Conservation (phyloP, 2,113 vertebrate species). For the Pungitius pungitius region DNA sequence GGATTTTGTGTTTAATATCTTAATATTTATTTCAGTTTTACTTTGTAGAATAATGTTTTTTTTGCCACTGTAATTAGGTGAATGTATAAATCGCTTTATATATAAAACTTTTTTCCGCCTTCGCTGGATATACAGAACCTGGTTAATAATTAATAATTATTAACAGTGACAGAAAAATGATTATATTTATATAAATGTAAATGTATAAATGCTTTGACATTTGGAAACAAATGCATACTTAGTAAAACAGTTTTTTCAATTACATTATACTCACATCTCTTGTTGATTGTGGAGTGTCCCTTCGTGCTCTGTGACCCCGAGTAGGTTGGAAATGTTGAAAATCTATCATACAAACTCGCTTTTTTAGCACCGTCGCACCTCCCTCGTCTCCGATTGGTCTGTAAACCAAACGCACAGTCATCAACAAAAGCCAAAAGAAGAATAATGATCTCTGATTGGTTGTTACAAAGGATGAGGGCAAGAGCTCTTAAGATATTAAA, state of each 20-base stretch:
- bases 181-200: not conserved
- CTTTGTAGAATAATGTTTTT: not conserved
- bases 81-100: not conserved
- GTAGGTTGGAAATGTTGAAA: constrained; percentile 51
- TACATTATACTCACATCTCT: constrained; percentile 50
- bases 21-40: not conserved
- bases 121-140: no score
- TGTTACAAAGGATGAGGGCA: constrained; percentile 8
- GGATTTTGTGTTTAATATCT: not conserved
- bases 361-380: constrained; percentile 63
- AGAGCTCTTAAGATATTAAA: not conserved
- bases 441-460: constrained; percentile 63
- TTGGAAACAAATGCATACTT: not conserved
- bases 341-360: constrained; percentile 44
- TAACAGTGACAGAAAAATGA: not conserved
- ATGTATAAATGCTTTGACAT: not conserved
- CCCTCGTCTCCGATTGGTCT: constrained; percentile 71
- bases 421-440: constrained; percentile 35
- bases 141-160: not conserved
- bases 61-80: not conserved
- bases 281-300: constrained; percentile 8
- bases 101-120: not conserved
- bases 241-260: not conserved
- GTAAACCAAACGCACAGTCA: constrained; percentile 36
- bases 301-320: constrained; percentile 28